Conservation (phyloP, 2,797 vertebrate genomes). For the Pantherophis vulpinus region DNA sequence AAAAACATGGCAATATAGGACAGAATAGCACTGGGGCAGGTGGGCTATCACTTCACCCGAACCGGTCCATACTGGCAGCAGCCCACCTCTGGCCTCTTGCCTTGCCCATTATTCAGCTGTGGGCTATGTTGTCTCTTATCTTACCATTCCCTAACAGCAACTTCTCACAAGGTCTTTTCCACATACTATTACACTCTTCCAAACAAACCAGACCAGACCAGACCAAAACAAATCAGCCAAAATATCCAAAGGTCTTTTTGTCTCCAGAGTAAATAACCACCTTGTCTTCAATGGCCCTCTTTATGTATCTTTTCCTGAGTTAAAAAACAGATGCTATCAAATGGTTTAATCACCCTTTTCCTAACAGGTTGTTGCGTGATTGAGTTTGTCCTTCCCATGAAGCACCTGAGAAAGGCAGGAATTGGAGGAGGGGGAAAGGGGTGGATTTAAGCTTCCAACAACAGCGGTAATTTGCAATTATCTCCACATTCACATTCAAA, state of each 20-base stretch:
- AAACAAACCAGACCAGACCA: background rate
- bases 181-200: background rate
- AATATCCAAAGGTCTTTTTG: background rate
- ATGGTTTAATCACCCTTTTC: background rate
- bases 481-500: conserved; percentile 1
- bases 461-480: conserved; percentile 44
- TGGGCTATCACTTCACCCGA: no score
- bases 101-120: background rate
- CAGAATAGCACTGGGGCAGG: no score
- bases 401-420: background rate
- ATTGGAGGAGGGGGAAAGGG: background rate
- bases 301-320: background rate
- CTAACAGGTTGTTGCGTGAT: background rate
- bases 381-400: background rate
- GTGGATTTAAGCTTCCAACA: conserved; percentile 15
- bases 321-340: background rate
- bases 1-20: no score
- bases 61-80: no score
- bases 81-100: background rate
- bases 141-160: background rate
- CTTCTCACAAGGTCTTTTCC: background rate
- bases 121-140: background rate
- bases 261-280: background rate
- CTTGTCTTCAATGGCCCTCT: background rate
- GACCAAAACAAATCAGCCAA: background rate